A percentile compares a stretch with the other conserved stretches of the same genome.
These are phyloP conservation scores for Macaca nemestrina DNA, from an alignment of 2,113 vertebrate species.

Conservation along the genomic window DNA sequence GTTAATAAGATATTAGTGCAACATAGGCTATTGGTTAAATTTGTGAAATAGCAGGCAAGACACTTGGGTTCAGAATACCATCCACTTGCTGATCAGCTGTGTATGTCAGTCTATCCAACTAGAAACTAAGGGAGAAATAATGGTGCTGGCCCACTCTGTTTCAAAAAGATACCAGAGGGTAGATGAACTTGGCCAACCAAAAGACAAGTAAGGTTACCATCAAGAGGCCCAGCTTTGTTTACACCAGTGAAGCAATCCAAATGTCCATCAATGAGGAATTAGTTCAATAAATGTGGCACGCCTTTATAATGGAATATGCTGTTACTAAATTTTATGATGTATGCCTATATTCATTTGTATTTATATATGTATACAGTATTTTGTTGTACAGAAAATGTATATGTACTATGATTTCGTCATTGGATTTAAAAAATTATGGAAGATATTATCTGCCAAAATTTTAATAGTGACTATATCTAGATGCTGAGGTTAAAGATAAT, in stretches of 20 bases:
- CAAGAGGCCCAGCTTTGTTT: background rate
- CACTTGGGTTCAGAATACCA: background rate
- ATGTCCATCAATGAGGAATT: background rate
- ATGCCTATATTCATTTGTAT: background rate
- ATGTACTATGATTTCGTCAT: background rate
- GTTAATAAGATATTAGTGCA: background rate
- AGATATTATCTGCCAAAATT: background rate
- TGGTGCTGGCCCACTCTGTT: background rate
- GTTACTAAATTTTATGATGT: background rate
- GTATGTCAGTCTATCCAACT: background rate
- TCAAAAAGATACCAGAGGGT: background rate
- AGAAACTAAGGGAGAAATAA: background rate
- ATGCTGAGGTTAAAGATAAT: background rate
- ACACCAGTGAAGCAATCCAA: background rate
- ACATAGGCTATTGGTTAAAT: background rate
- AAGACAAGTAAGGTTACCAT: background rate
- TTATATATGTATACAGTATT: background rate
- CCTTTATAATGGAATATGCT: background rate
- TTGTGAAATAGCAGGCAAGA: background rate
- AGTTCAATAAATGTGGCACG: background rate
- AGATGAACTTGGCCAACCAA: background rate
- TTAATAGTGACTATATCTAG: background rate
- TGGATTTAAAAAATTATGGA: background rate
- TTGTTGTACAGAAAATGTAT: background rate
- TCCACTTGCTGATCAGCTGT: background rate